Evolutionary conservation across 2,888 invertebrate species (phyloP).

Genomic region (Brachylomia viminalis): DNA sequence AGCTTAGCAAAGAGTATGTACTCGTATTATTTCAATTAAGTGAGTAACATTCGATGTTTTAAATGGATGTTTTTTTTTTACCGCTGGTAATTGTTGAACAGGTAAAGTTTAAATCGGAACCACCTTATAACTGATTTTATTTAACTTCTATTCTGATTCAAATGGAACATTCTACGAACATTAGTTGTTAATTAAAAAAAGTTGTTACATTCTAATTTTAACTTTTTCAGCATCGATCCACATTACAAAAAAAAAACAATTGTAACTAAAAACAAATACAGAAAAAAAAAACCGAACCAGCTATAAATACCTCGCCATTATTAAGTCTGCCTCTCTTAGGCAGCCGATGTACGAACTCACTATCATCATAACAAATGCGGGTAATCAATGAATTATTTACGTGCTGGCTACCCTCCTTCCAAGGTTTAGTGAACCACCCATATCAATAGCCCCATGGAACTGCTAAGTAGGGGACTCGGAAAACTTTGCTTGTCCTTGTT

Average conservation of each 20-base stretch:
- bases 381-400: constrained; percentile 78
- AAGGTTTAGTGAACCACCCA: constrained; percentile 57
- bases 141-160: neutral
- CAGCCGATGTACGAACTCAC: constrained; percentile 48
- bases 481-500: constrained; percentile 63
- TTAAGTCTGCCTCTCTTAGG: constrained; percentile 24
- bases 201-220: neutral
- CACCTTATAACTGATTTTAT: neutral
- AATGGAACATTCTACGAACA: neutral
- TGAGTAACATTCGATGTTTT: neutral
- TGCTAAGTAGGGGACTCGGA: constrained; percentile 56
- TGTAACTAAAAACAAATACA: constrained; percentile 10
- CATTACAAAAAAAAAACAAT: neutral
- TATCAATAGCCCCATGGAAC: constrained; percentile 61
- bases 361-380: constrained; percentile 75
- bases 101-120: neutral
- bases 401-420: constrained; percentile 53
- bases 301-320: constrained; percentile 23
- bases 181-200: neutral
- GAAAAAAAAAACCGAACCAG: neutral
- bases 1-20: neutral
- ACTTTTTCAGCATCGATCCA: neutral
- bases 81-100: neutral
- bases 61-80: no score
- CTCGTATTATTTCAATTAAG: neutral